Evolutionary conservation across 2,797 vertebrate species (phyloP).

Genomic region (Astyanax mexicanus): DNA sequence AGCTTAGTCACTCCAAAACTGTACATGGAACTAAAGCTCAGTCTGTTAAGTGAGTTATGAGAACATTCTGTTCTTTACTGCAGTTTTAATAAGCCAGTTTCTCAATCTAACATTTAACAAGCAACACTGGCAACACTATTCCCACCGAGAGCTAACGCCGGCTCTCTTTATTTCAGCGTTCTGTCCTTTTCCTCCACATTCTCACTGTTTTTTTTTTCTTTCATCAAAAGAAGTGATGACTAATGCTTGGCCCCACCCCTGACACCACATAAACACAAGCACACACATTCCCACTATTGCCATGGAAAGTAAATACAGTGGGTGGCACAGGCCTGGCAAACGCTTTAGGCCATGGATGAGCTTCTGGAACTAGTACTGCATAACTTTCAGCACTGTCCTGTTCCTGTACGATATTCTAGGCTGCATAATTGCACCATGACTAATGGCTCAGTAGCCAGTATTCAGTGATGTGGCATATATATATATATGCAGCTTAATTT

Average conservation of each 20-base stretch:
- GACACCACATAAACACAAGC: slow-evolving; percentile 25
- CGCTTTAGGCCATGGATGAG: background rate
- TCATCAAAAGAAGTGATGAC: slow-evolving; percentile 70
- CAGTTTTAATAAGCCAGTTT: background rate
- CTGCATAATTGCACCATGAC: background rate
- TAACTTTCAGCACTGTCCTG: background rate
- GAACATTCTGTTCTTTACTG: background rate
- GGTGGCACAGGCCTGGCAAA: background rate
- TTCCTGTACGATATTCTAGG: background rate
- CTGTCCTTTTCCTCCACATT: background rate
- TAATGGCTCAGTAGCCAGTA: background rate
- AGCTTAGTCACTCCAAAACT: background rate
- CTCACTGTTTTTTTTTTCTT: background rate
- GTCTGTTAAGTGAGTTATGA: background rate
- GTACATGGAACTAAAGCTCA: too few species aligned
- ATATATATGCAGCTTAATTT: too few species aligned
- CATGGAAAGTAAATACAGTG: slow-evolving; percentile 35
- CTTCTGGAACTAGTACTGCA: background rate
- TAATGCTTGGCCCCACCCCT: slow-evolving; percentile 71
- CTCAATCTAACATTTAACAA: background rate
- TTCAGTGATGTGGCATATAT: too few species aligned
- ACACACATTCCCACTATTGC: slow-evolving; percentile 16
- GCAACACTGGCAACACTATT: background rate
- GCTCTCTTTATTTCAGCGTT: background rate
- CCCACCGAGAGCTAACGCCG: background rate